Evolutionary conservation across 37 sponge, comb jelly and placozoan genomes (phyloP).

Genomic region (Corticium candelabrum): DNA sequence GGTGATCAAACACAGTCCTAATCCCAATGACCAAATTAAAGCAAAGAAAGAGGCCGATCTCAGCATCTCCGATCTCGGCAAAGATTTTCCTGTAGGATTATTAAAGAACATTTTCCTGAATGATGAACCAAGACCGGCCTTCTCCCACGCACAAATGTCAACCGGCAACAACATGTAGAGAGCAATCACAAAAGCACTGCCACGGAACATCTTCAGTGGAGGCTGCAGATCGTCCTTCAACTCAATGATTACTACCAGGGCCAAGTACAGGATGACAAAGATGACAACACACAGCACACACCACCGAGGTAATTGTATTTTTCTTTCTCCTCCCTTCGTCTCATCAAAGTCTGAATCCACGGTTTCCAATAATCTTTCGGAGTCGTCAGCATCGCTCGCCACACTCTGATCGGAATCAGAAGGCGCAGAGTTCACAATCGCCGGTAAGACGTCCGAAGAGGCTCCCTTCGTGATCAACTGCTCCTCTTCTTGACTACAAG

Average conservation of each 20-base stretch:
- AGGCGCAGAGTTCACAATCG: too few species aligned
- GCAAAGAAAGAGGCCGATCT: background rate
- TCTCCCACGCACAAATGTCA: background rate
- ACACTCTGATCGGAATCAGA: too few species aligned
- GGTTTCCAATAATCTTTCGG: too few species aligned
- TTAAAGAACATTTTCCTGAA: background rate
- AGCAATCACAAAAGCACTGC: background rate
- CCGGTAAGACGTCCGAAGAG: too few species aligned
- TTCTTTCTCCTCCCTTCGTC: too few species aligned
- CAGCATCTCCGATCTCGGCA: background rate
- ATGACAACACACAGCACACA: background rate
- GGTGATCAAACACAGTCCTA: background rate
- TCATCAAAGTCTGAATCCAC: too few species aligned
- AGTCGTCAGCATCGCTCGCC: too few species aligned
- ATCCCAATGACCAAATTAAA: background rate
- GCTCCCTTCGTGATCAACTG: too few species aligned
- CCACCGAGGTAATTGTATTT: too few species aligned
- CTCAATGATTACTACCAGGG: background rate
- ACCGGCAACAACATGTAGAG: background rate
- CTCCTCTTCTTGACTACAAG: too few species aligned
- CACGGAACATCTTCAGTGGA: background rate
- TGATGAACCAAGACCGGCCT: background rate
- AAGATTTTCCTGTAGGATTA: background rate
- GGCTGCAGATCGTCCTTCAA: background rate
- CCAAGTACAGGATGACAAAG: background rate